Evolutionary conservation across 2,797 vertebrate species (phyloP), one percentile per base, ranked within the genome.

Genomic region (Odontamblyopus lacepedii): DNA sequence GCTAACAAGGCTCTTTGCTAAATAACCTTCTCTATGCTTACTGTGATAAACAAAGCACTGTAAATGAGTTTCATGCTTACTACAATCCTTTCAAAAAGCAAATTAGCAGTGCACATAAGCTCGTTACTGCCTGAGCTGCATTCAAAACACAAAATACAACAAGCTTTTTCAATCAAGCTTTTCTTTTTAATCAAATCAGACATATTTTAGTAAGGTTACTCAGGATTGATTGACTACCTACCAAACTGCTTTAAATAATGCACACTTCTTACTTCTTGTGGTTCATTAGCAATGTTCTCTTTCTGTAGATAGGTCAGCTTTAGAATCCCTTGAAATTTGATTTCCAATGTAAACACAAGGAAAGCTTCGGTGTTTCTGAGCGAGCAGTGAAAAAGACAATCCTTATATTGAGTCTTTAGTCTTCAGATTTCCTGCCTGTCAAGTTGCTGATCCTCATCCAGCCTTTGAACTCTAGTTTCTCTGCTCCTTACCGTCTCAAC

Each of bases 261-360:
- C 44, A 66, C 68, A 70, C 35, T 38, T 38, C 32, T 78, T 71
- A 23, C 23, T 61, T 38, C 48, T 59, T 70, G 59, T 65, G 68
- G 5, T 3, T 15, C 68, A 72, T 80, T 13, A 51, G 62, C 69
- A 51, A 41, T 83, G 71, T 79, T 80, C 69, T 63, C 74, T 71
- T 59, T 5, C 68, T 79, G 13, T 11, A 65, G 74, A 72, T 71
- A 73, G 74, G 74, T 75, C 60, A 61, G 56, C 70, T 75, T 63
- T 70, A 60, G 55, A 76, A 66, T 69, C 64, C 71, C 72, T 5
- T 66, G 75, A 79, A 71, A 82, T 67, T 71, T 79, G 53, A 50
- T 60, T 23, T 78, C 55, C 63, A 80, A 73, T 71, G 72, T 83
- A 81, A 85, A 83, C 67, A 83, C 70, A 87, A 75, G 78, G 56